These are phyloP conservation scores for Octonoba sinensis DNA, from an alignment of 2,888 invertebrate species.

Conservation along the genomic window DNA sequence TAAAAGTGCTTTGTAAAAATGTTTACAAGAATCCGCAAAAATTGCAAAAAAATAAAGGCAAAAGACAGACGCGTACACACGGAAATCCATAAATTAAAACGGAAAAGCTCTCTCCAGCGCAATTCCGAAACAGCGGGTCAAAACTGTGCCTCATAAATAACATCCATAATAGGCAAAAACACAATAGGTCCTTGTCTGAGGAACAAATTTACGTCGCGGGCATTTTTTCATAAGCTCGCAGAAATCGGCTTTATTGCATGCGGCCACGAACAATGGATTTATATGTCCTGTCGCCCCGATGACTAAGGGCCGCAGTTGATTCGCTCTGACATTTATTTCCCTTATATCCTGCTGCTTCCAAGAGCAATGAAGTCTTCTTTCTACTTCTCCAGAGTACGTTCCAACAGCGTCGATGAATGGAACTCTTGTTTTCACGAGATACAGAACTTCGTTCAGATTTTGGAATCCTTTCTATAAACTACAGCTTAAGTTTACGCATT, in stretches of 20 bases:
- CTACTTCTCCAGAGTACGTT: too few species aligned
- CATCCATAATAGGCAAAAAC: conserved; percentile 30
- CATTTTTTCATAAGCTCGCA: neutral
- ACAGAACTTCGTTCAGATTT: too few species aligned
- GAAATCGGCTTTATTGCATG: conserved; percentile 18
- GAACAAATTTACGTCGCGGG: conserved; percentile 28
- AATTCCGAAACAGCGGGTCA: too few species aligned
- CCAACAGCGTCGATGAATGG: too few species aligned
- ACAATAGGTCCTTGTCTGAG: conserved; percentile 45
- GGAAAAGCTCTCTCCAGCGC: too few species aligned
- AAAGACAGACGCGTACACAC: neutral
- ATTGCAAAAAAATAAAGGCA: neutral
- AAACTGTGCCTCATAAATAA: conserved; percentile 35
- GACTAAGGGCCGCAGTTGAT: neutral
- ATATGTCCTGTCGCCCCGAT: conserved; percentile 4
- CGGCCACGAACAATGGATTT: conserved; percentile 29
- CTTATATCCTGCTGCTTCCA: conserved; percentile 9
- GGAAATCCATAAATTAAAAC: too few species aligned
- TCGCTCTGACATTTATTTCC: conserved; percentile 38
- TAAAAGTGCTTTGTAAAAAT: too few species aligned
- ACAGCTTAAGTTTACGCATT: too few species aligned
- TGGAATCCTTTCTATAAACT: too few species aligned
- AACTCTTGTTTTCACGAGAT: too few species aligned
- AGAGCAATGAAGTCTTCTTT: neutral
- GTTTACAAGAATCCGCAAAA: neutral